Evolutionary conservation across 2,113 vertebrate genomes (phyloP), one percentile per base, ranked within the genome.

Genomic region (Urocynchramus pylzowi): DNA sequence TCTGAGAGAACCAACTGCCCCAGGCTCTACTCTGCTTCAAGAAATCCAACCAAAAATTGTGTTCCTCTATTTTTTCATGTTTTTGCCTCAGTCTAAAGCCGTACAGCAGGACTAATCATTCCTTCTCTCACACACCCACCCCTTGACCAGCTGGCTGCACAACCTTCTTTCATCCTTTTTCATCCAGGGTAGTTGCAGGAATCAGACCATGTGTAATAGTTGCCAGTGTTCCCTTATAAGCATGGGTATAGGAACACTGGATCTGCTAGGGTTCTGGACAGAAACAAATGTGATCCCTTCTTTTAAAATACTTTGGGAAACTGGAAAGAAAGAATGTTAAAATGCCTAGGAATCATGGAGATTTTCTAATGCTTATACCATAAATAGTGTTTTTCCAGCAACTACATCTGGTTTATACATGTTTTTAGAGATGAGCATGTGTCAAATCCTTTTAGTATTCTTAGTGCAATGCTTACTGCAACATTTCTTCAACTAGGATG

Each of bases 151-250:
- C 31, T 89, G 94, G 90, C 95, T 98, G 93, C 94, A 96, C 97
- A 97, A 96, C 93, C 95, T 97, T 94, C 92, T 96, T 94, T 96
- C 85, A 95, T 93, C 93, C 80, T 95, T 94, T 97, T 97, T 97
- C 96, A n/a, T 97, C 89, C 87, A 57, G 95, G 90, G 91, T 61
- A 89, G 83, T 77, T 94, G 75, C 65, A 97, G 89, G 87, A 97
- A 97, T 77, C 92, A 64, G 95, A 90, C 81, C 93, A 96, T 70
- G 73, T 47, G 16, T 90, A 96, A 96, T 78, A 94, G 79, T 47
- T 81, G 61, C 80, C 86, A 80, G 53, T 52, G 31, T 68, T 87
- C 61, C 8, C 28, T 57, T 22, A 13, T 9, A 75, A 76, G 28
- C 23, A 30, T 9, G 59, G 56, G 67, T 86, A 91, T 37, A 87